phyloP scores from a whole-genome alignment of 2,113 vertebrate species.

The Fulmarus glacialis region DNA sequence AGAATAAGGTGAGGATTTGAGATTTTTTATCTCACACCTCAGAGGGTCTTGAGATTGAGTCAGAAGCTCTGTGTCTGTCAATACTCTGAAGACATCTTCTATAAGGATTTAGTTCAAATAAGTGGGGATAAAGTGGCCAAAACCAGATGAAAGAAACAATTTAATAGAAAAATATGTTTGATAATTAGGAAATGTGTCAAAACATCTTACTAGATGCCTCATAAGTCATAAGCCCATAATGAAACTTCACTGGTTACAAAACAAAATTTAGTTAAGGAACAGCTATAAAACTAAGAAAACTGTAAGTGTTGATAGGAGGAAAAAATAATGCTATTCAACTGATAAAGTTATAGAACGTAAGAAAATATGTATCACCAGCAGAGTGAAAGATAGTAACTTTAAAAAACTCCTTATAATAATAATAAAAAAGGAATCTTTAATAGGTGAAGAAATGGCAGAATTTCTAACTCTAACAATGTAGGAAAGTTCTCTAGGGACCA shows the following conservation, averaged over 20 bases:
- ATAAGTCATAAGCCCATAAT: neutral
- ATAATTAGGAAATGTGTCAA: neutral
- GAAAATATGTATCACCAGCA: neutral
- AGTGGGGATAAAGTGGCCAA: neutral
- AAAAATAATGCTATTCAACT: neutral
- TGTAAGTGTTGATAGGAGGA: neutral
- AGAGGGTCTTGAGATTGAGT: neutral
- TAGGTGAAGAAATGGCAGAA: neutral
- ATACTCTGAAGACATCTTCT: neutral
- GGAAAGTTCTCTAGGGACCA: neutral
- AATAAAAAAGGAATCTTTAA: neutral
- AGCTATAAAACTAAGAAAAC: neutral
- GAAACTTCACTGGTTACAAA: neutral
- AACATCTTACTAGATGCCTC: neutral
- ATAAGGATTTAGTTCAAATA: neutral
- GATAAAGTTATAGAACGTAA: neutral
- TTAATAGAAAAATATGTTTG: neutral
- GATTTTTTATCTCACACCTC: neutral
- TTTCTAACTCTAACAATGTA: neutral
- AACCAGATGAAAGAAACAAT: neutral
- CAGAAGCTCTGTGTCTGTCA: neutral
- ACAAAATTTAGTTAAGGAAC: neutral
- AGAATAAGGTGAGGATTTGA: neutral
- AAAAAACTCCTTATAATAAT: neutral
- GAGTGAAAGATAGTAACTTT: neutral